These are phyloP conservation scores for Lates japonicus DNA, from an alignment of 2,797 vertebrate species.

Conservation along the genomic window DNA sequence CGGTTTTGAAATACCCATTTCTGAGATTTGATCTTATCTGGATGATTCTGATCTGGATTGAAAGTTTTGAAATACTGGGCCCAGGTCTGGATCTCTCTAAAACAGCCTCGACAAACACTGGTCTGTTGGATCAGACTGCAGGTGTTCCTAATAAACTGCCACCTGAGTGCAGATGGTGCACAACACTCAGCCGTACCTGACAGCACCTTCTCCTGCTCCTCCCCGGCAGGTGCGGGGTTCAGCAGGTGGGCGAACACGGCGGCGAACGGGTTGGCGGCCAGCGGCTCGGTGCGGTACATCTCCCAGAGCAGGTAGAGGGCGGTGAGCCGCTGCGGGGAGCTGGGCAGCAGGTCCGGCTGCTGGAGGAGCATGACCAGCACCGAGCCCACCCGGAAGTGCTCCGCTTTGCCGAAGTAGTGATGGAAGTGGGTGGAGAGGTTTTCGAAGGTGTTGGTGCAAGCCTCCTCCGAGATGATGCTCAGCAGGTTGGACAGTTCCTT, in stretches of 20 bases:
- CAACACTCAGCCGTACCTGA: constrained; percentile 83
- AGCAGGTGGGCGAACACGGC: constrained; percentile 97
- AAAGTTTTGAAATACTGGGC: too few species aligned
- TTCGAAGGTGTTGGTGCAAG: constrained; percentile 94
- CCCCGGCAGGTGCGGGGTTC: constrained; percentile 90
- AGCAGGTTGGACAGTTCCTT: constrained; percentile 96
- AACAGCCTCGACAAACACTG: too few species aligned
- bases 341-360: constrained; percentile 96
- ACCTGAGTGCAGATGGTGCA: too few species aligned
- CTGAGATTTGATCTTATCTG: too few species aligned
- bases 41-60: too few species aligned
- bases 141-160: too few species aligned
- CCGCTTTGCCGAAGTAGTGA: constrained; percentile 95
- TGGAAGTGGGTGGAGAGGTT: constrained; percentile 96
- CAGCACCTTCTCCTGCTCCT: constrained; percentile 92
- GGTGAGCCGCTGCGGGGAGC: constrained; percentile 95
- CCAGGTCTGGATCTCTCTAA: too few species aligned
- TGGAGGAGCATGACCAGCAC: constrained; percentile 96
- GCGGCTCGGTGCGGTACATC: constrained; percentile 98
- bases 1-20: too few species aligned
- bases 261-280: constrained; percentile 97
- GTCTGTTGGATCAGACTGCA: too few species aligned
- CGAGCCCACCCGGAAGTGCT: constrained; percentile 96
- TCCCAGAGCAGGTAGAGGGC: constrained; percentile 99
- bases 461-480: constrained; percentile 97